Conservation (phyloP, 2,888 invertebrate genomes). For the Acrobasis repandana region DNA sequence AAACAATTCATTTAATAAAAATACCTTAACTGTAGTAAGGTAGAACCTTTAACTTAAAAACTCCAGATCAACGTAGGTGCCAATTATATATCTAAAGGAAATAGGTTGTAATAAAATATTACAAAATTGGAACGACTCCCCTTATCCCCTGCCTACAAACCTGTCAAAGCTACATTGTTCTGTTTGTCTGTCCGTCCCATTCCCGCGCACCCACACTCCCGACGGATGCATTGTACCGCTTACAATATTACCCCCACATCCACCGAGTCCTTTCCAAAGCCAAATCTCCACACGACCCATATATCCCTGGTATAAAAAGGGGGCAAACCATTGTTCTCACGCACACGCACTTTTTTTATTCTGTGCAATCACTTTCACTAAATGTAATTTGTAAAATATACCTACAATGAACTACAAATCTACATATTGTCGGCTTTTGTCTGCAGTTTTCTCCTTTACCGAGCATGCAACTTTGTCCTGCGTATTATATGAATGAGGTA, state of each 20-base stretch:
- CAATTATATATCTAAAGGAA: no score
- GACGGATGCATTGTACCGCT: conserved; percentile 31
- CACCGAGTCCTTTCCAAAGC: conserved; percentile 53
- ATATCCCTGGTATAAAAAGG: conserved; percentile 81
- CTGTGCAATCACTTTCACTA: conserved; percentile 23
- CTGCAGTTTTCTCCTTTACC: neutral
- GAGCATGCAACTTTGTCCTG: conserved; percentile 5
- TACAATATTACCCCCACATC: conserved; percentile 41
- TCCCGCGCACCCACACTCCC: conserved; percentile 24
- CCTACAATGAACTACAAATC: neutral
- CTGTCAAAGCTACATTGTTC: neutral
- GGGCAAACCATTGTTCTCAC: conserved; percentile 84
- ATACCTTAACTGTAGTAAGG: no score
- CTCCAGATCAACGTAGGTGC: no score
- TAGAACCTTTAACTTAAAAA: no score
- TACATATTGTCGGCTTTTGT: neutral
- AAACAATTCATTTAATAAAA: no score
- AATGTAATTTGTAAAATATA: conserved; percentile 2
- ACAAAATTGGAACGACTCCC: neutral
- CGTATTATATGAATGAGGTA: conserved; percentile 2
- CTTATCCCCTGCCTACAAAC: neutral
- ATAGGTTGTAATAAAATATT: no score
- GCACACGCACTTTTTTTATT: conserved; percentile 78
- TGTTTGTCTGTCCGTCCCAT: conserved; percentile 8
- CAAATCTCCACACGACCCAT: conserved; percentile 64